These are phyloP conservation scores for Harpagifer antarcticus DNA, from an alignment of 2,797 vertebrate genomes.

Conservation along the genomic window DNA sequence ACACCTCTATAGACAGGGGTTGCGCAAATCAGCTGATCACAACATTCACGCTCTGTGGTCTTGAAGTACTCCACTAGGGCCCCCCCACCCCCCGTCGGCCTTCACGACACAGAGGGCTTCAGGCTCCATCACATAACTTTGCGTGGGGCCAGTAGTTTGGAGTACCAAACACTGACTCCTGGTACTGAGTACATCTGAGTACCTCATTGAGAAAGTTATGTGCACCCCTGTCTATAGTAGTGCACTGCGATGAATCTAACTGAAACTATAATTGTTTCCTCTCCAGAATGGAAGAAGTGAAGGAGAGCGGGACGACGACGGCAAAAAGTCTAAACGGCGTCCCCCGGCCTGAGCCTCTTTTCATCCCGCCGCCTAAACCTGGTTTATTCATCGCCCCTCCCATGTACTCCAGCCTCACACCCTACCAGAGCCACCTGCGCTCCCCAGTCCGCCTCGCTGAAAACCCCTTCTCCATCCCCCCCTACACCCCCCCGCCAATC, in stretches of 20 bases:
- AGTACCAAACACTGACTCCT: too few relatives aligned
- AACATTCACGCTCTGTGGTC: too few relatives aligned
- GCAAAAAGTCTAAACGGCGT: conserved; percentile 92
- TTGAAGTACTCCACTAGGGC: too few relatives aligned
- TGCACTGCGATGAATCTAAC: not conserved
- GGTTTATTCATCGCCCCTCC: conserved; percentile 93
- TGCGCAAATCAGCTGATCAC: too few relatives aligned
- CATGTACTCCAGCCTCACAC: conserved; percentile 93
- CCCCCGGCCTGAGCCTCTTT: conserved; percentile 95
- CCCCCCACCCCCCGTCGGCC: too few relatives aligned
- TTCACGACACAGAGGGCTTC: too few relatives aligned
- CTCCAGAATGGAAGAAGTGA: conserved; percentile 81
- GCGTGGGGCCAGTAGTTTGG: too few relatives aligned
- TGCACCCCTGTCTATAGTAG: too few relatives aligned
- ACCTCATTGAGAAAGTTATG: too few relatives aligned
- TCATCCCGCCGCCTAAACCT: conserved; percentile 96
- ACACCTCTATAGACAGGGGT: too few relatives aligned
- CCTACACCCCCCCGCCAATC: conserved; percentile 97
- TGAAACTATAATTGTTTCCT: not conserved
- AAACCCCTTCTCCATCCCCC: conserved; percentile 92
- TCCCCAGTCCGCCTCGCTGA: conserved; percentile 94
- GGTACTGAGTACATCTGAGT: too few relatives aligned
- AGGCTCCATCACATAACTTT: too few relatives aligned
- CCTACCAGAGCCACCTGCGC: conserved; percentile 97
- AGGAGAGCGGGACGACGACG: conserved; percentile 76